Base-by-base conservation (phyloP, 2,888 invertebrate species). In the Proisotoma minuta region DNA sequence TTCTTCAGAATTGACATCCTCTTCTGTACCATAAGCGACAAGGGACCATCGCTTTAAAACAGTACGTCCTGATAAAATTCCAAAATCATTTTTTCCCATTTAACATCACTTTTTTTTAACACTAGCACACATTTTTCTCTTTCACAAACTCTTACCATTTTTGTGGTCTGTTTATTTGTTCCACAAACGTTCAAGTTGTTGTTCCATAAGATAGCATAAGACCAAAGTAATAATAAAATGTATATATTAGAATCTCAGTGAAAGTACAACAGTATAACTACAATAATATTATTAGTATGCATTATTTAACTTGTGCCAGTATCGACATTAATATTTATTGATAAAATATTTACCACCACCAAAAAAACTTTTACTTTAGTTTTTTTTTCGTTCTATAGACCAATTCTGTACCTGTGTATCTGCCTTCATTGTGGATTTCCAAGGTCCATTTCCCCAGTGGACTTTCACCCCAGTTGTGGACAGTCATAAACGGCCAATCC, bases 401-500 rank as follows among this genome's bases (percentile, higher is more conserved):
- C 10, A 20, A n/a, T 12, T 34, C 12, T 40, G 82, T 80, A 93
- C 92, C 92, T 82, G 89, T 84, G 76, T 87, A 88, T 76, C 88
- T 84, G 69, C 94, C 96, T 79, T 93, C 92, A 78, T 96, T 96
- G 78, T 94, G 93, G 65, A 99, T 91, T 79, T 96, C 94, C 64
- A 99, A 82, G 75, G 88, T 88, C 99, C 99, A 99, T 68, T 85
- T 84, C 48, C 99, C 99, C 15, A 63, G 43, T 10, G 66, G 66
- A 53, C 48, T 63, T 47, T 66, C 66, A 3, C 63, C 66, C 66
- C 66, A 66, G 50, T 40, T 59, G 48, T 66, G 66, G 2, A 63
- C 96, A 51, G 96, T 95, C 98, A 99, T 98, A 81, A 99, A 99
- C 59, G 98, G 98, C 99, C 99, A 99, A 74, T 92, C 88, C 77